Base-by-base conservation (phyloP, 2,888 invertebrate species). In the Erpobdella octoculata region DNA sequence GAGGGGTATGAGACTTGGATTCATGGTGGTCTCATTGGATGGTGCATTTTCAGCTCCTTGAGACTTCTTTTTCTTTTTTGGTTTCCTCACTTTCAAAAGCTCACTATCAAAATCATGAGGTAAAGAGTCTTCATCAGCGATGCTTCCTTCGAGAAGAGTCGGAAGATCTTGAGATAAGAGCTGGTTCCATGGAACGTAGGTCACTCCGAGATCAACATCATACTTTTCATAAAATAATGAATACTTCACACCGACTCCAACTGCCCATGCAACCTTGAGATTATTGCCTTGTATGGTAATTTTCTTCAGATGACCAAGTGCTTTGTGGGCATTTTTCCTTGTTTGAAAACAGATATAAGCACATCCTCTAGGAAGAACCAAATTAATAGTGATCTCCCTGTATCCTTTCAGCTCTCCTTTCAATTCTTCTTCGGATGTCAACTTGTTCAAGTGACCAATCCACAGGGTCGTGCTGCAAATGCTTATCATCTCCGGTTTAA, bases 301-400 rank as follows among this genome's bases (percentile, higher is more conserved):
- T 80, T 90, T 91, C 82, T 92, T 90, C 33, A 96, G 86, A 81
- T 90, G 89, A 65, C 88, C 88, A 74, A 93, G 86, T n/a, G 96
- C 95, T 78, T 91, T 88, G 78, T 89, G 87, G 0, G 97, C 97
- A 85, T 96, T 93, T 79, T 93, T 90, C 28, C 98, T 86, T 15
- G 94, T 86, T 82, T 93, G 90, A 95, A 98, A 95, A 72, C 93
- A 94, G 70, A 98, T 92, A 85, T 94, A 98, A 75, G 97, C 97
- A 86, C 98, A 98, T 64, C 97, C 98, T 72, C 97, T 86, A 0
- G 97, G 95, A 71, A 92, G 90, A 78, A 98, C 95, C 83, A 96
- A 88, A 94, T 93, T 84, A 89, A 90, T 74, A 89, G 89, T 78
- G 35, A 78, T 78, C 41, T 78, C 78, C 58, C 82, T 82, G 76